Evolutionary conservation across 2,113 vertebrate species (phyloP).

Genomic region (Accipiter cooperii): DNA sequence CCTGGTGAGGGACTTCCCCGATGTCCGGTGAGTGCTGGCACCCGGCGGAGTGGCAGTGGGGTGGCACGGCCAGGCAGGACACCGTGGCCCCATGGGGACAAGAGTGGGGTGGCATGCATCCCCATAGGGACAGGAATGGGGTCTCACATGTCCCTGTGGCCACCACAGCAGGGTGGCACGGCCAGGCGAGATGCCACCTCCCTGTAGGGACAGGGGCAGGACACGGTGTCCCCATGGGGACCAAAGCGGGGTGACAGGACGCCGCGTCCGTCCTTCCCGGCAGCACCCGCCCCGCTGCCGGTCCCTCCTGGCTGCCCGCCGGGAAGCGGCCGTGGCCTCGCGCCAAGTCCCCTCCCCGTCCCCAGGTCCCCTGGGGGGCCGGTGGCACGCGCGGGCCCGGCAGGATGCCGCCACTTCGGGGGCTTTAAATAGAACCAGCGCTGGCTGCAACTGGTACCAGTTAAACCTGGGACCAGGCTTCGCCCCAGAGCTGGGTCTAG

Average conservation of each 20-base stretch:
- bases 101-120: background rate
- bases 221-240: background rate
- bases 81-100: background rate
- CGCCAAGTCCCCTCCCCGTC: background rate
- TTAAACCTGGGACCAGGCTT: background rate
- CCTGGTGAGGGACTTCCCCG: conserved; percentile 86
- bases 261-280: background rate
- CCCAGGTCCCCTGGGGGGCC: background rate
- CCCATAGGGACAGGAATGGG: background rate
- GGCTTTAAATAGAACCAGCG: background rate
- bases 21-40: conserved; percentile 77
- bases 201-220: background rate
- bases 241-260: background rate
- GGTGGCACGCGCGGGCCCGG: background rate
- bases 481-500: background rate
- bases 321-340: background rate
- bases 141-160: background rate
- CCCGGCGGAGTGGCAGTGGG: rapidly evolving
- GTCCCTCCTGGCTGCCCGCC: background rate
- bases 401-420: background rate
- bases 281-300: background rate
- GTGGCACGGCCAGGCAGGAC: background rate
- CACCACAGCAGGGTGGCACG: rapidly evolving
- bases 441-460: background rate
- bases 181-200: background rate